Conservation (phyloP, 2,888 invertebrate genomes). For the Tillus elongatus region DNA sequence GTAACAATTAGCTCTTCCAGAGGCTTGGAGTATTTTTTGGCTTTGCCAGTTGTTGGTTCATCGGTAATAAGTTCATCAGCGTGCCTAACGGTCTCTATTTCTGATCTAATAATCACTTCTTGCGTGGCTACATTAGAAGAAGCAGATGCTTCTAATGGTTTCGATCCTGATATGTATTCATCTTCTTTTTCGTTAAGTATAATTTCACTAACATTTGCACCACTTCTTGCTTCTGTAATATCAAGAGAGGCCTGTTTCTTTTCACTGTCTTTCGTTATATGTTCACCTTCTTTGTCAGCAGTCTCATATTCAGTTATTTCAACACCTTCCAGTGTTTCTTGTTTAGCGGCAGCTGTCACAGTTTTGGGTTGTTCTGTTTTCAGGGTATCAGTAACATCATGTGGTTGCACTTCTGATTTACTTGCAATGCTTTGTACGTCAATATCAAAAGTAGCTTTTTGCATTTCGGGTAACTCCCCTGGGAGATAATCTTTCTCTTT, state of each 20-base stretch:
- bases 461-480: slow-evolving; percentile 34
- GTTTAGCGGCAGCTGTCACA: slow-evolving; percentile 43
- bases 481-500: slow-evolving; percentile 43
- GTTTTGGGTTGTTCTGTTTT: slow-evolving; percentile 33
- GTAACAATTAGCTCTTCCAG: slow-evolving; percentile 47
- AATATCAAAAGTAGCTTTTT: slow-evolving; percentile 42
- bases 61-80: slow-evolving; percentile 42
- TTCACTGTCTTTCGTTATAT: slow-evolving; percentile 30
- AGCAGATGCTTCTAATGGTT: slow-evolving; percentile 38
- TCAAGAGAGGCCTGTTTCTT: slow-evolving; percentile 35
- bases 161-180: slow-evolving; percentile 35
- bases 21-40: slow-evolving; percentile 43
- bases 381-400: slow-evolving; percentile 35
- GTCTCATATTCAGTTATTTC: slow-evolving; percentile 46
- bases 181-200: slow-evolving; percentile 43
- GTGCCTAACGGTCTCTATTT: slow-evolving; percentile 42
- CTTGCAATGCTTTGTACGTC: slow-evolving; percentile 43
- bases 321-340: slow-evolving; percentile 46
- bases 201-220: slow-evolving; percentile 41
- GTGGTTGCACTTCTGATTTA: slow-evolving; percentile 43
- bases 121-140: slow-evolving; percentile 40
- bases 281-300: slow-evolving; percentile 44
- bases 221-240: slow-evolving; percentile 32
- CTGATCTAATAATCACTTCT: slow-evolving; percentile 42
- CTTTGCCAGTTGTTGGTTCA: slow-evolving; percentile 39